Conservation (phyloP, 1,140 invertebrate species). For the Drosophila ercepeae region DNA sequence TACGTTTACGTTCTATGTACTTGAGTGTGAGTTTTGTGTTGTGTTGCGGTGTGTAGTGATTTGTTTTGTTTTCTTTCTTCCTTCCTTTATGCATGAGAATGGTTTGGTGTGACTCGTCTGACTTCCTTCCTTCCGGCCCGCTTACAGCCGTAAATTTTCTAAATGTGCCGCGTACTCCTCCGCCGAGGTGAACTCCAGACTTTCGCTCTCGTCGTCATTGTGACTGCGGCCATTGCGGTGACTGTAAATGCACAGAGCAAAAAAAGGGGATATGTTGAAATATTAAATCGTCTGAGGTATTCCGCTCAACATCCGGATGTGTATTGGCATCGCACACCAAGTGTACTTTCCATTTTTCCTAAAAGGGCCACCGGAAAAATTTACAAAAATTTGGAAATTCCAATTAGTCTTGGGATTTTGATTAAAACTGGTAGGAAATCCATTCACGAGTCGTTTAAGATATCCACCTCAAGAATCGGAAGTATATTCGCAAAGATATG, state of each 20-base stretch:
- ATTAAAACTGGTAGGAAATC: too few species aligned
- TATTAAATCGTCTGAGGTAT: neutral
- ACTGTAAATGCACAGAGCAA: slow-evolving; percentile 7
- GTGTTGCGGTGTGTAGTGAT: slow-evolving; percentile 37
- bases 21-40: slow-evolving; percentile 4
- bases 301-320: neutral
- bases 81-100: slow-evolving; percentile 43
- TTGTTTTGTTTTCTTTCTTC: slow-evolving; percentile 21
- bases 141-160: slow-evolving; percentile 75
- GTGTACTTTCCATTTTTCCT: too few species aligned
- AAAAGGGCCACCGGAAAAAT: too few species aligned
- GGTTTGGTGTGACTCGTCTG: slow-evolving; percentile 47
- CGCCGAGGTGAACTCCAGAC: slow-evolving; percentile 66
- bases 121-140: slow-evolving; percentile 20
- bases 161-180: slow-evolving; percentile 75
- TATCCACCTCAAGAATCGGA: too few species aligned
- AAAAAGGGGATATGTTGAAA: slow-evolving; percentile 5
- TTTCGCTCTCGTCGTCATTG: slow-evolving; percentile 40
- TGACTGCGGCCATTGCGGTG: slow-evolving; percentile 27
- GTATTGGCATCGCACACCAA: too few species aligned
- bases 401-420: too few species aligned
- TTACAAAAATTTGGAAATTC: too few species aligned
- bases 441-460: too few species aligned
- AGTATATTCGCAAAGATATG: too few species aligned
- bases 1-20: slow-evolving; percentile 74